phyloP scores from a whole-genome alignment of 2,888 invertebrate species.

The Synergus umbraculus region DNA sequence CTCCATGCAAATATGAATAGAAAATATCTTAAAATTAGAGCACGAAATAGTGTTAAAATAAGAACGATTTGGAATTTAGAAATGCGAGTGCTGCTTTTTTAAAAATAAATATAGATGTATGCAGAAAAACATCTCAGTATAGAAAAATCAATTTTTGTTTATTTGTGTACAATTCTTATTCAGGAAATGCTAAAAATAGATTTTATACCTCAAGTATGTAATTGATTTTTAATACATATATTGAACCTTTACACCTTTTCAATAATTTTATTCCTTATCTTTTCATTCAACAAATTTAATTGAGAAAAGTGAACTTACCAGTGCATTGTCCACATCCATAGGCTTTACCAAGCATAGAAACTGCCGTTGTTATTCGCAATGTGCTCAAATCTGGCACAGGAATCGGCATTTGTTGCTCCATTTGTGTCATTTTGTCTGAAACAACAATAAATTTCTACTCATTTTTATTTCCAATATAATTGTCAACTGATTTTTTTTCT shows the following conservation, averaged over 20 bases:
- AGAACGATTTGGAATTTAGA: not conserved
- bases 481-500: slow-evolving; percentile 58
- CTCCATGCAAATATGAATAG: not conserved
- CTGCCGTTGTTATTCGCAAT: slow-evolving; percentile 78
- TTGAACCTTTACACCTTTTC: no score
- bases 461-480: slow-evolving; percentile 53
- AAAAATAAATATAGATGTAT: not conserved
- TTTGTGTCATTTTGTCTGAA: slow-evolving; percentile 69
- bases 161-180: not conserved
- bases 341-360: slow-evolving; percentile 80
- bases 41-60: not conserved
- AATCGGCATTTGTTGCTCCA: slow-evolving; percentile 77
- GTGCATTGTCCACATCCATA: slow-evolving; percentile 79
- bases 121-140: not conserved
- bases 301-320: slow-evolving; percentile 67
- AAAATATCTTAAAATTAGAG: not conserved
- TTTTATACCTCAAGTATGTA: not conserved
- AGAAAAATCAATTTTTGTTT: not conserved
- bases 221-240: not conserved
- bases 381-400: slow-evolving; percentile 79
- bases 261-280: not conserved
- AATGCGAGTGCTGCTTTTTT: not conserved
- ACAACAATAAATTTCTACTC: slow-evolving; percentile 7
- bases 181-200: not conserved
- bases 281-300: slow-evolving; percentile 17